Evolutionary conservation across 1,140 invertebrate species (phyloP).

Genomic region (Pygmarrhopalites habei): DNA sequence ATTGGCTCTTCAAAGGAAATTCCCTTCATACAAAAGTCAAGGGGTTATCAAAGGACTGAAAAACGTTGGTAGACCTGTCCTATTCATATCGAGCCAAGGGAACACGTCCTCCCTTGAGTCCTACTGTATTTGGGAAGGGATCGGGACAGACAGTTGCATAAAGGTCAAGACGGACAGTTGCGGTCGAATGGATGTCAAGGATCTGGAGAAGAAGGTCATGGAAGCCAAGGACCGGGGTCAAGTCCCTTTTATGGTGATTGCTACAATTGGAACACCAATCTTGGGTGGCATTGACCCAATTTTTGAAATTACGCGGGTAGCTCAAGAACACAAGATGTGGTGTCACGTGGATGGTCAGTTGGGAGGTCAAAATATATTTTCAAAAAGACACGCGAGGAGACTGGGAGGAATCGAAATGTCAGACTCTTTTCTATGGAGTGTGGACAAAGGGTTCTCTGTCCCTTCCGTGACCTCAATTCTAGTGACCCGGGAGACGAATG

Average conservation of each 20-base stretch:
- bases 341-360: no score
- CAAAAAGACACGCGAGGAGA: no score
- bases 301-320: no score
- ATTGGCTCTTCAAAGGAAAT: conserved; percentile 67
- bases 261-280: conserved; percentile 54
- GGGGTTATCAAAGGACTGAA: conserved; percentile 13
- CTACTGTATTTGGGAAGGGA: conserved; percentile 58
- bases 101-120: conserved; percentile 97
- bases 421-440: conserved; percentile 88
- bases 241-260: conserved; percentile 77
- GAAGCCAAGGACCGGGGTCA: conserved; percentile 56
- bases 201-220: conserved; percentile 63
- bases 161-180: conserved; percentile 57
- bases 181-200: conserved; percentile 68
- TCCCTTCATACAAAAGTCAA: conserved; percentile 68
- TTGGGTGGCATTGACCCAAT: no score
- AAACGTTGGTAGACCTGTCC: conserved; percentile 47
- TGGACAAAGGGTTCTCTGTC: conserved; percentile 61
- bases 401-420: background rate
- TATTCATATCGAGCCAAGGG: conserved; percentile 82
- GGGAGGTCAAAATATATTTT: no score
- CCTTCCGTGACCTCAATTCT: background rate
- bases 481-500: background rate
- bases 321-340: no score
- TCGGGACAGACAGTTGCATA: conserved; percentile 69